Evolutionary conservation across 2,113 vertebrate species (phyloP), one percentile per base, ranked within the genome.

Genomic region (Pseudolaguvia tuberculata): DNA sequence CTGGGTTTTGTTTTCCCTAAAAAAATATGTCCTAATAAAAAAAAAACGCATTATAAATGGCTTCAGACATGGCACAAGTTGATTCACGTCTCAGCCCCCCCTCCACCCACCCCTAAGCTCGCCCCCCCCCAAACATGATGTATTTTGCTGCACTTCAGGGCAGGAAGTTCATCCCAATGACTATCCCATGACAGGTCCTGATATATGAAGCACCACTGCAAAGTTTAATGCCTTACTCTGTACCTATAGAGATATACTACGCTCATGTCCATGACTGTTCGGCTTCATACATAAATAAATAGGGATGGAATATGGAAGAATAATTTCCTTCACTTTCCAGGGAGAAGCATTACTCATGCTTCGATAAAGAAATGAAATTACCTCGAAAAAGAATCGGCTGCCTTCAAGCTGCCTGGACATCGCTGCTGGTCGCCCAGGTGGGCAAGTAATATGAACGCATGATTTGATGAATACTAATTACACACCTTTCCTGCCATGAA

Each of bases 401-500:
- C 23, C 27, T 31, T 68, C 47, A 29, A 31, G 42, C 9, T 13
- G 13, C 27, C 45, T 48, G 65, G 45, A 50, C 35, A 45, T 1
- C 4, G 20, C 15, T 68, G 9, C 47, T 51, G 65, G 17, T 47
- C 29, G 17, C 47, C 25, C 65, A 51, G 65, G 17, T 68, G 65
- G 20, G 17, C 25, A 51, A 51, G 18, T 51, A 68, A 13, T 6
- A 51, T 31, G 47, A 68, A 68, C 2, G 65, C 47, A 29, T 50
- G 25, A 50, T 67, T 68, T 68, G 47, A 51, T 51, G 65, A 68
- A 68, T 68, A 51, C 21, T 50, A 66, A 48, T 66, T 66, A 25
- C 8, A 1, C 14, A 50, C 17, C 27, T 67, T 27, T 14, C 47
- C 21, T 11, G 11, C 1, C 1, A 1, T 23, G 25, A 23, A 2